Conservation (phyloP, 2,113 vertebrate species). For the Oryzias curvinotus region DNA sequence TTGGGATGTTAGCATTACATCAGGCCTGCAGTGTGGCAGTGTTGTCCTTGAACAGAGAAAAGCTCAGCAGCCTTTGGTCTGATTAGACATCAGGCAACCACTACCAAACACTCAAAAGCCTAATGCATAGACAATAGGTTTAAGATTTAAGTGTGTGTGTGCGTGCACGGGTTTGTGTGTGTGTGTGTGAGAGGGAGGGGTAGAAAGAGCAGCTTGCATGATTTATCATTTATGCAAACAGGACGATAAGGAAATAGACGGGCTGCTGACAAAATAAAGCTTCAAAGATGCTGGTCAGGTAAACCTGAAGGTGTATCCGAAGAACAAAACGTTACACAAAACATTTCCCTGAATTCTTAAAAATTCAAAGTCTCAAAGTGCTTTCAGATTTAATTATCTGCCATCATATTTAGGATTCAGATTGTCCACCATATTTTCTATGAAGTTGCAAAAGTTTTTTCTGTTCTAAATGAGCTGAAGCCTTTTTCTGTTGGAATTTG, state of each 20-base stretch:
- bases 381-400: no score
- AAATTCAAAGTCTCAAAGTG: no score
- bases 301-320: neutral
- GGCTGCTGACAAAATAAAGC: slow-evolving; percentile 12
- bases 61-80: slow-evolving; percentile 55
- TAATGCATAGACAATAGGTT: slow-evolving; percentile 52
- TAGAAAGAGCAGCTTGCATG: slow-evolving; percentile 20
- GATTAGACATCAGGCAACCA: slow-evolving; percentile 47
- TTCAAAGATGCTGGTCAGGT: slow-evolving; percentile 8
- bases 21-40: slow-evolving; percentile 35
- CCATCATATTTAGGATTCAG: no score
- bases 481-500: no score
- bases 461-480: no score
- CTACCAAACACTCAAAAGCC: slow-evolving; percentile 47
- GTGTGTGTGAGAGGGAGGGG: slow-evolving; percentile 9
- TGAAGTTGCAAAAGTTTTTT: no score
- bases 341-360: no score
- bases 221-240: slow-evolving; percentile 33
- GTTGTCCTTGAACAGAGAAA: slow-evolving; percentile 63
- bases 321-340: neutral
- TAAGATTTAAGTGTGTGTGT: slow-evolving; percentile 11
- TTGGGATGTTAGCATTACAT: slow-evolving; percentile 48
- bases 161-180: neutral
- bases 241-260: slow-evolving; percentile 27
- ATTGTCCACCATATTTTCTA: no score